Conservation (phyloP, 2,113 vertebrate genomes). For the Girardinichthys multiradiatus region DNA sequence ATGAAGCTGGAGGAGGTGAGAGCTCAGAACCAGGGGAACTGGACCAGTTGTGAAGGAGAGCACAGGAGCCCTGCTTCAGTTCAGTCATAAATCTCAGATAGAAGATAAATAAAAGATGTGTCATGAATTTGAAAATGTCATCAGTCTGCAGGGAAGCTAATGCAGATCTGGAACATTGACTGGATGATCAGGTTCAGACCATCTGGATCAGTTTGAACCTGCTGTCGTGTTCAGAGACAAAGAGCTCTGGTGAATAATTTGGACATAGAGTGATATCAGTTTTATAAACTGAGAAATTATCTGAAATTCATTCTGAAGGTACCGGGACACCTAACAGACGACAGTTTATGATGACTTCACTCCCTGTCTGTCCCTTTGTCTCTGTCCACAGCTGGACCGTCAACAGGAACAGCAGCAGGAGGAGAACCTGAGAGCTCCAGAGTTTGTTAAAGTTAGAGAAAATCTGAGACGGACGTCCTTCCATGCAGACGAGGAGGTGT, state of each 20-base stretch:
- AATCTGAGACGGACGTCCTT: conserved; percentile 89
- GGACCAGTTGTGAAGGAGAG: no score
- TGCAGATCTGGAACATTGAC: neutral
- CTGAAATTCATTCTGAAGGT: no score
- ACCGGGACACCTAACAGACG: neutral
- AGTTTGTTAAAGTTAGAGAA: conserved; percentile 95
- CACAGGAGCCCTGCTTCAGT: no score
- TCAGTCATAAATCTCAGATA: no score
- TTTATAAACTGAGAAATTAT: no score
- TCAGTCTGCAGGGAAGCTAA: neutral
- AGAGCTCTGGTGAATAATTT: no score
- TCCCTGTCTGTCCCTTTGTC: neutral
- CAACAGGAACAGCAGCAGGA: conserved; percentile 84
- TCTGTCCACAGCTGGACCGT: conserved; percentile 83
- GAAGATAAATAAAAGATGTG: no score
- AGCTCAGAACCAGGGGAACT: neutral
- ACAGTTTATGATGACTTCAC: no score
- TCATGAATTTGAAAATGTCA: no score
- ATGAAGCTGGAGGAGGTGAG: conserved; percentile 90
- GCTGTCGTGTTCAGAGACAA: no score
- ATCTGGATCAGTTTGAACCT: neutral
- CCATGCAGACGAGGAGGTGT: conserved; percentile 80
- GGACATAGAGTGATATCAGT: no score
- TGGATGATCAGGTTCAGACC: neutral
- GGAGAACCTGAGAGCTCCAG: conserved; percentile 85